phyloP scores from a whole-genome alignment of 2,797 vertebrate genomes.

The Lemur catta region DNA sequence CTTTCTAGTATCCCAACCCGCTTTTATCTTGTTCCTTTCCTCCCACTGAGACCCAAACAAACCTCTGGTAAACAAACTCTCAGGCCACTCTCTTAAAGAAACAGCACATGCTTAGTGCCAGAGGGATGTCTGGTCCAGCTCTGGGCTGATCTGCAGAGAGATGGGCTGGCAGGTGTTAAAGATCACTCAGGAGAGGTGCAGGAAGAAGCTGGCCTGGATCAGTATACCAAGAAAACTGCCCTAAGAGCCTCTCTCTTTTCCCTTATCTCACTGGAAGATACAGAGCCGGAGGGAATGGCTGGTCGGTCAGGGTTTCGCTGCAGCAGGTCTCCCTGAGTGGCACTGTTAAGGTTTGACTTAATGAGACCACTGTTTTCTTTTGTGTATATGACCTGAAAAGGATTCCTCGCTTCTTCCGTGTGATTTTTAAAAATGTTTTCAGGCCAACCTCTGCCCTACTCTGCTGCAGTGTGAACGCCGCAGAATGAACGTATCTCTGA shows the following conservation, averaged over 20 bases:
- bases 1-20: not conserved
- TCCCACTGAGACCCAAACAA: constrained; percentile 61
- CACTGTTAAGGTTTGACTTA: not conserved
- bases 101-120: not conserved
- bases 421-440: not conserved
- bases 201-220: not conserved
- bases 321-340: not conserved
- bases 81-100: constrained; percentile 56
- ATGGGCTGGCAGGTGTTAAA: not conserved
- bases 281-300: not conserved
- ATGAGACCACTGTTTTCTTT: not conserved
- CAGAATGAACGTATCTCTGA: not conserved
- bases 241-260: not conserved
- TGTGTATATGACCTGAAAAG: not conserved
- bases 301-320: not conserved
- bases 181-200: not conserved
- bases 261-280: not conserved
- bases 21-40: constrained; percentile 65
- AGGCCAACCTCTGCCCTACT: not conserved
- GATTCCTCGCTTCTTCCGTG: constrained; percentile 1
- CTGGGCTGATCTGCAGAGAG: not conserved
- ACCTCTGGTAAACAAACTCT: constrained; percentile 45
- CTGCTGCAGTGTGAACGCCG: accelerated
- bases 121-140: not conserved
- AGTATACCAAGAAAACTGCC: not conserved